Percentiles rank a stretch among this genome's conserved stretches.
These are phyloP conservation scores for Onychomys torridus DNA, from an alignment of 2,797 vertebrate species.

Conservation along the genomic window DNA sequence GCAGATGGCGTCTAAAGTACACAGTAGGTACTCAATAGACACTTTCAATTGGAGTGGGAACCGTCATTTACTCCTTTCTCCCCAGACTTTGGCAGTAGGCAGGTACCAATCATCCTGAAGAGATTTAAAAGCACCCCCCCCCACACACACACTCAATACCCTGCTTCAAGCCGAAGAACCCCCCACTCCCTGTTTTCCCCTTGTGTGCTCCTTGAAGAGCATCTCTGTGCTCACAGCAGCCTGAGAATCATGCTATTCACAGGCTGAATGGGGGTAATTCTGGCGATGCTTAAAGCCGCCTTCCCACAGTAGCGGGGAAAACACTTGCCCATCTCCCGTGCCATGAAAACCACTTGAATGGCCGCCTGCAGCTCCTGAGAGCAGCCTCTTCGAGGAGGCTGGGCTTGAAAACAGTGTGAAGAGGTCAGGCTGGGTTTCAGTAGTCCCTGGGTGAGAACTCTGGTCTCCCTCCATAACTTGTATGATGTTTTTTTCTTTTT, in stretches of 20 bases:
- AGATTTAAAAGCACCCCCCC: neutral
- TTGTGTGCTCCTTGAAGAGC: conserved; percentile 46
- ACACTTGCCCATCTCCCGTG: conserved; percentile 12
- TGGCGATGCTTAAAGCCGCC: neutral
- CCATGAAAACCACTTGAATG: conserved; percentile 60
- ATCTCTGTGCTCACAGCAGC: neutral
- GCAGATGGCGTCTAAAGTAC: neutral
- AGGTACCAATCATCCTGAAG: conserved; percentile 29
- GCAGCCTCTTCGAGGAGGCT: conserved; percentile 48
- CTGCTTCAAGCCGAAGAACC: neutral
- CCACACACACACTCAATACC: neutral
- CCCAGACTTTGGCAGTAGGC: neutral
- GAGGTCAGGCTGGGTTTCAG: conserved; percentile 31
- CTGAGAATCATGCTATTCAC: conserved; percentile 21
- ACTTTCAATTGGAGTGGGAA: conserved; percentile 32
- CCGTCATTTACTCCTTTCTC: neutral
- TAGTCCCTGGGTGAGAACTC: neutral
- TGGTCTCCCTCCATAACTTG: neutral
- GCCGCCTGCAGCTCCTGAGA: conserved; percentile 55
- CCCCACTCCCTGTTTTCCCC: neutral
- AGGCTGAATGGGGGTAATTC: conserved; percentile 62
- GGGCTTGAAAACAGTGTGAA: conserved; percentile 43
- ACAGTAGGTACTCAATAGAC: conserved; percentile 16
- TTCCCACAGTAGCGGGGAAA: neutral
- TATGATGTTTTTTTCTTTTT: neutral